Base-by-base conservation (phyloP, 2,888 invertebrate species). In the Amphipyra tragopoginis region DNA sequence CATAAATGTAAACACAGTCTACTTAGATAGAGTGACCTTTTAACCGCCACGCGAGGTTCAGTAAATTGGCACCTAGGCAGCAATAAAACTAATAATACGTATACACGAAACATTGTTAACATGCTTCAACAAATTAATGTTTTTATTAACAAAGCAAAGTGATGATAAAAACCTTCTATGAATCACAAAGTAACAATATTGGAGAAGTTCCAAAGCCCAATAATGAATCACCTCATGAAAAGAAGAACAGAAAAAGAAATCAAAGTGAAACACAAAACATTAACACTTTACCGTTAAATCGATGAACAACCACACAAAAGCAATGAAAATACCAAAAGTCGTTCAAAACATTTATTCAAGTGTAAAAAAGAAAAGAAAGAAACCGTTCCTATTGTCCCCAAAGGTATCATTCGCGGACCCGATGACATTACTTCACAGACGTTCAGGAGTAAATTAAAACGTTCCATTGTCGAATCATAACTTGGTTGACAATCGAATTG, bases 401-500 rank as follows among this genome's bases (percentile, higher is more conserved):
- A 48, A 53, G 60, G 71, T 65, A 74, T 71, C 71, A 48, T 40
- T 65, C 55, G 47, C 71, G 36, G 47, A 52, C 51, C 59, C 53
- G 60, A 60, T 70, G 72, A 59, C 72, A 55, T 34, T 2, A 29
- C 5, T 26, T 59, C 54, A 40, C 64, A 67, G 60, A 69, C 64
- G 63, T 45, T 57, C 65, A 70, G 50, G 76, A 72, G 77, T 79
- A 68, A 79, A 79, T 79, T 77, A 77, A 77, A 77, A 70, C 54
- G 50, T 13, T 36, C 63, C 60, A 69, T 77, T 79, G 64, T 79
- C 66, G 52, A 77, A 77, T 80, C 75, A 80, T 69, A 77, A 69
- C 75, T 69, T 57, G 62, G 74, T 77, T 69, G 69, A 80, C 78
- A 78, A 78, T 80, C 69, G 78, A 78, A 77, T 80, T 73, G 76